Conservation (phyloP, 2,888 invertebrate species). For the Dicycla oo region DNA sequence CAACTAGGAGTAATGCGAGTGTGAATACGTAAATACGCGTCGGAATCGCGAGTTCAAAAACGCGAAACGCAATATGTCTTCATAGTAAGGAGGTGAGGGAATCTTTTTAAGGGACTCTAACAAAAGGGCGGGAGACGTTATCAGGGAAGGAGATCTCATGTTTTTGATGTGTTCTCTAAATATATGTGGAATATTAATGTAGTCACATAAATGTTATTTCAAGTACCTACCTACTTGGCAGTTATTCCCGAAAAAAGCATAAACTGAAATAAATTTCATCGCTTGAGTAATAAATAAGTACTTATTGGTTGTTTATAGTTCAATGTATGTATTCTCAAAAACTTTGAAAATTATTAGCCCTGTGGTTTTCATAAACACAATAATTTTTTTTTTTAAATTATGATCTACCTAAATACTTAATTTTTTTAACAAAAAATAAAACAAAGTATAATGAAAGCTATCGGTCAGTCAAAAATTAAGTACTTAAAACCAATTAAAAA, state of each 20-base stretch:
- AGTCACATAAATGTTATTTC: slow-evolving; percentile 39
- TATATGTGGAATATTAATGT: slow-evolving; percentile 68
- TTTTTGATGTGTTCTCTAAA: slow-evolving; percentile 79
- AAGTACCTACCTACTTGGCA: slow-evolving; percentile 6
- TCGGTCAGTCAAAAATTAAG: not conserved
- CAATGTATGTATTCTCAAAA: too few species aligned
- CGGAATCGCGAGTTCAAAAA: slow-evolving; percentile 90
- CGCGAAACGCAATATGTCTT: slow-evolving; percentile 90
- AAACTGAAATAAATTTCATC: slow-evolving; percentile 2
- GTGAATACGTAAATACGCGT: slow-evolving; percentile 90
- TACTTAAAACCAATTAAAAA: slow-evolving; percentile 9
- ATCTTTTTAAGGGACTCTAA: slow-evolving; percentile 85
- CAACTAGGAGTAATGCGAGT: slow-evolving; percentile 88
- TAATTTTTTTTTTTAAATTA: not conserved
- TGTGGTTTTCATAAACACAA: not conserved
- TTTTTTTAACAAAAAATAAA: not conserved
- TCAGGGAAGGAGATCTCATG: slow-evolving; percentile 82
- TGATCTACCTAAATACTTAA: not conserved
- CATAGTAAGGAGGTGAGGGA: slow-evolving; percentile 85
- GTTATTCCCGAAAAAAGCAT: slow-evolving; percentile 13
- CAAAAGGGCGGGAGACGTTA: slow-evolving; percentile 83
- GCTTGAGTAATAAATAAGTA: too few species aligned
- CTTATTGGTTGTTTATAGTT: too few species aligned
- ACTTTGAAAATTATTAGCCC: too few species aligned
- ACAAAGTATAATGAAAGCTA: not conserved